phyloP scores from a whole-genome alignment of 2,888 invertebrate species.

The Campopleginae sp. region DNA sequence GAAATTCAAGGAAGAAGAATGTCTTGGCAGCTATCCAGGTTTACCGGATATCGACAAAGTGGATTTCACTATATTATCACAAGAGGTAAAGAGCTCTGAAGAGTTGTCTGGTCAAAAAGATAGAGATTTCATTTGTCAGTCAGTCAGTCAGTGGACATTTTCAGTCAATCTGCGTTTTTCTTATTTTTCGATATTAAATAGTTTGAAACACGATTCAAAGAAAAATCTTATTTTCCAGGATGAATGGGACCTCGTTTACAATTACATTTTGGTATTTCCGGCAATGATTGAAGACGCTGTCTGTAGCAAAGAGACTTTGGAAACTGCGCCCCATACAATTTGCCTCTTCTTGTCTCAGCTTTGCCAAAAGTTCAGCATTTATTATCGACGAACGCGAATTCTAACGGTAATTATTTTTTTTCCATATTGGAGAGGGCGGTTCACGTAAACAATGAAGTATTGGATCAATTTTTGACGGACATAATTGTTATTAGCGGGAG shows the following conservation, averaged over 20 bases:
- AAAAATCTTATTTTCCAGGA: slow-evolving; percentile 86
- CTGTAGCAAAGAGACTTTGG: slow-evolving; percentile 84
- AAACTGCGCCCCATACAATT: slow-evolving; percentile 88
- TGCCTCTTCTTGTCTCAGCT: slow-evolving; percentile 88
- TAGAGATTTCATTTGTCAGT: background rate
- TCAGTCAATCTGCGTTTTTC: too few species aligned
- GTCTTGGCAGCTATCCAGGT: slow-evolving; percentile 86
- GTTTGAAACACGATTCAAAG: background rate
- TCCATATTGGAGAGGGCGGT: background rate
- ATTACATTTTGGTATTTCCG: slow-evolving; percentile 88
- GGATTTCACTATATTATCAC: slow-evolving; percentile 87
- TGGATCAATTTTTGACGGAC: background rate
- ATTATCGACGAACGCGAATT: slow-evolving; percentile 90
- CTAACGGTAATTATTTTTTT: slow-evolving; percentile 86
- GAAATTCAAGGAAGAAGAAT: slow-evolving; percentile 87
- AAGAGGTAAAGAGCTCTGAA: slow-evolving; percentile 86
- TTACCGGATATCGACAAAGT: slow-evolving; percentile 86
- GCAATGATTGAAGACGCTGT: slow-evolving; percentile 86
- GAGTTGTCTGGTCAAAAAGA: background rate
- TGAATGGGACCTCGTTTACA: slow-evolving; percentile 91
- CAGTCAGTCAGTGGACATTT: too few species aligned
- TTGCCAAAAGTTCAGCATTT: slow-evolving; percentile 89
- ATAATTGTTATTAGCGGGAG: slow-evolving; percentile 18
- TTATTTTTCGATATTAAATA: too few species aligned
- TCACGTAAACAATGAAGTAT: background rate